Evolutionary conservation across 2,797 vertebrate species (phyloP).

Genomic region (Pantherophis vulpinus): DNA sequence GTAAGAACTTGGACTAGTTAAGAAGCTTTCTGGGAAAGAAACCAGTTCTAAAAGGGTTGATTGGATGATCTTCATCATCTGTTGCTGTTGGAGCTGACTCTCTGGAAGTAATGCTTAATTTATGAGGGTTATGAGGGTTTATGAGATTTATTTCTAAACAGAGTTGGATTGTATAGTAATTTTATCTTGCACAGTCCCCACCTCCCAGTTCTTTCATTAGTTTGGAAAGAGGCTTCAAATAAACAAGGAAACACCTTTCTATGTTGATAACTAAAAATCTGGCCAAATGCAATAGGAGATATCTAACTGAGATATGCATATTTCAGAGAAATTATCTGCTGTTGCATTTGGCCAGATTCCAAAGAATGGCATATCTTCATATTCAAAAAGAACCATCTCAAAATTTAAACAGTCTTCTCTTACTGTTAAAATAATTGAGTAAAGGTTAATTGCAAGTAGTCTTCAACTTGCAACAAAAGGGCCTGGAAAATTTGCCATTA

Average conservation of each 20-base stretch:
- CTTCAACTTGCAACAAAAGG: neutral
- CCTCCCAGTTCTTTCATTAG: neutral
- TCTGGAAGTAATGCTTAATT: neutral
- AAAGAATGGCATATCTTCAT: neutral
- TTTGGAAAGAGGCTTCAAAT: neutral
- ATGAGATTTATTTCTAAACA: neutral
- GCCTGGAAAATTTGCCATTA: neutral
- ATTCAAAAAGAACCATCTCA: neutral
- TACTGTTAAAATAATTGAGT: neutral
- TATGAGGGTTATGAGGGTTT: no score
- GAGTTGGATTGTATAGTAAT: neutral
- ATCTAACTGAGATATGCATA: neutral
- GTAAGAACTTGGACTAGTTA: neutral
- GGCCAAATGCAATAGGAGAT: neutral
- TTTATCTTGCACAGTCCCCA: neutral
- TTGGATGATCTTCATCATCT: neutral
- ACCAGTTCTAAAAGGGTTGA: neutral
- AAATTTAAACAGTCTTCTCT: neutral
- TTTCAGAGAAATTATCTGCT: neutral
- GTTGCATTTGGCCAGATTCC: neutral
- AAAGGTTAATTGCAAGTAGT: neutral
- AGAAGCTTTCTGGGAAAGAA: neutral
- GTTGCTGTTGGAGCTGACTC: neutral
- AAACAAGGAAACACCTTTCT: neutral
- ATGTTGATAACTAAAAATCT: conserved; percentile 6